phyloP scores from a whole-genome alignment of 2,797 vertebrate species.

The Gadopsis bispinosus region DNA sequence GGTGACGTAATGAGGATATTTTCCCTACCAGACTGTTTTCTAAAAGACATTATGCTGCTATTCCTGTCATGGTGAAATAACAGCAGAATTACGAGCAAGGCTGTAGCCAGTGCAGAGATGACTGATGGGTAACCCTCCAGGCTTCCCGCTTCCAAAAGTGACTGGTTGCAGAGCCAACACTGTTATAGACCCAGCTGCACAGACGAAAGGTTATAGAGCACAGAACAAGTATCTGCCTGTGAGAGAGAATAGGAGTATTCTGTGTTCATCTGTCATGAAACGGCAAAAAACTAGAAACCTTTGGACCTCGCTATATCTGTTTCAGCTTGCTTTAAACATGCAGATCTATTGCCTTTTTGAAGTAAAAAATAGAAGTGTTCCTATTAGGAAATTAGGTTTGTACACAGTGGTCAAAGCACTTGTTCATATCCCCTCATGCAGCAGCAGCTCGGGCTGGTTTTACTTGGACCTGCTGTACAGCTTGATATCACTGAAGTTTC shows the following conservation, averaged over 20 bases:
- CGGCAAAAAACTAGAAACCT: conserved; percentile 1
- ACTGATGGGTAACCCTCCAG: conserved; percentile 64
- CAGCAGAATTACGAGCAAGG: conserved; percentile 45
- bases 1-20: conserved; percentile 65
- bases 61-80: conserved; percentile 69
- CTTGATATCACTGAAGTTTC: conserved; percentile 1
- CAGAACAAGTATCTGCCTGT: conserved; percentile 44
- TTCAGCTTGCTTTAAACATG: not conserved
- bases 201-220: conserved; percentile 38
- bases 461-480: conserved; percentile 7
- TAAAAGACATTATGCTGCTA: conserved; percentile 65
- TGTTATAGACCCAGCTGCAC: conserved; percentile 48
- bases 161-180: conserved; percentile 40
- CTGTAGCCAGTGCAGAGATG: conserved; percentile 46
- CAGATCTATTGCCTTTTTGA: conserved; percentile 15
- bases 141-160: conserved; percentile 50
- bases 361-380: conserved; percentile 10
- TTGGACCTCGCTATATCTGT: conserved; percentile 17
- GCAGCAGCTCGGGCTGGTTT: not conserved
- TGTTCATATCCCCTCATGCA: conserved; percentile 26
- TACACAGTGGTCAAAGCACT: conserved; percentile 36
- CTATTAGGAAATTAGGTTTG: conserved; percentile 36
- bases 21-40: conserved; percentile 60
- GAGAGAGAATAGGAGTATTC: conserved; percentile 29
- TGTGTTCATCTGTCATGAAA: conserved; percentile 35